Evolutionary conservation across 2,797 vertebrate genomes (phyloP).

Genomic region (Carduelis carduelis): DNA sequence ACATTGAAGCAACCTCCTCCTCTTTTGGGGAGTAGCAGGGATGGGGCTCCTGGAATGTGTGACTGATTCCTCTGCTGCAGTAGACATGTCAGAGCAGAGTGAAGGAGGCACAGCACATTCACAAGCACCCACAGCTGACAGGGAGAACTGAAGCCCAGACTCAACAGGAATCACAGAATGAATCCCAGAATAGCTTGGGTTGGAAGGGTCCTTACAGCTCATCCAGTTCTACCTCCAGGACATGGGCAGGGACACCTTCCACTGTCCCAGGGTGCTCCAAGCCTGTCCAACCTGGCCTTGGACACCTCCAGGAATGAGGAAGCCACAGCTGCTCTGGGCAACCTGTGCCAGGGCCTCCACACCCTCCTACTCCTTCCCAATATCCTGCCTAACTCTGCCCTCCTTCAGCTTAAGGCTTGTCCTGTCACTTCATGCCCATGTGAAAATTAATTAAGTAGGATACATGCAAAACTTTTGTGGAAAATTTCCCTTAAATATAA

Average conservation of each 20-base stretch:
- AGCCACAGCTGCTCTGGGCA: neutral
- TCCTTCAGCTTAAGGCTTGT: neutral
- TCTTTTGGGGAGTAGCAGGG: neutral
- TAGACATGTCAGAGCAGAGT: neutral
- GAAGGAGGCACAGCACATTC: neutral
- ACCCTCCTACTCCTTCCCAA: neutral
- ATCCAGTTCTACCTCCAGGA: accelerated
- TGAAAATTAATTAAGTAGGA: neutral
- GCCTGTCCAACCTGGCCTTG: neutral
- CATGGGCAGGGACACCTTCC: neutral
- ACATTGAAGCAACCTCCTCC: neutral
- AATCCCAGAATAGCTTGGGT: neutral
- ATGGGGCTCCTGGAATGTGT: neutral
- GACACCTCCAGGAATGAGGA: neutral
- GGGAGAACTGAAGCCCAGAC: neutral
- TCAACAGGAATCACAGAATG: neutral
- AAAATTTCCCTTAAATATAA: neutral
- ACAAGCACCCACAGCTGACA: neutral
- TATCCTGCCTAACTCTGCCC: too few relatives aligned
- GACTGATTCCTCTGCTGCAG: neutral
- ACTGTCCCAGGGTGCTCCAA: neutral
- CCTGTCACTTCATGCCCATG: neutral
- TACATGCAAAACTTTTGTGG: neutral
- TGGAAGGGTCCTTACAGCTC: neutral
- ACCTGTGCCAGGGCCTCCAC: neutral